A percentile compares a stretch with the other conserved stretches of the same genome.
These are phyloP conservation scores for Chironomus striatipennis DNA, from an alignment of 1,140 invertebrate genomes.

Conservation along the genomic window DNA sequence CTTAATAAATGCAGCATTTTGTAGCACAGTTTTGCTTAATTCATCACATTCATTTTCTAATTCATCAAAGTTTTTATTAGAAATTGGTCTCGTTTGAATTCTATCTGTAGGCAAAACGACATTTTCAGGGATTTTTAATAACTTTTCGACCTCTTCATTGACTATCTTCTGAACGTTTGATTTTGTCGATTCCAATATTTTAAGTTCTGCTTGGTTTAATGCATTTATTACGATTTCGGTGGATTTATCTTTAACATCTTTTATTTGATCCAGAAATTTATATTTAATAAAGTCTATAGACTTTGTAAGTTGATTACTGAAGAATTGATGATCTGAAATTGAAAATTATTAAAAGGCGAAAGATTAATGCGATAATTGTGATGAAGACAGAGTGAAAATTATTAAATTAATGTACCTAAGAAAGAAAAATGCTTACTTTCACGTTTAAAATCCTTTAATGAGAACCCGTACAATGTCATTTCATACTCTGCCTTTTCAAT, in stretches of 20 bases:
- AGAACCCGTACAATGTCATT: not conserved
- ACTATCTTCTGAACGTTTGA: not conserved
- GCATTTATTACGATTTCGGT: not conserved
- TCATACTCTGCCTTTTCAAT: not conserved
- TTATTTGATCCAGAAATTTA: not conserved
- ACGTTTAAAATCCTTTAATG: not conserved
- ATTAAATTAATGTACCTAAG: not conserved
- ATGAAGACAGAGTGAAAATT: too few relatives aligned
- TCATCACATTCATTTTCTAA: not conserved
- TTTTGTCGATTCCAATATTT: too few relatives aligned
- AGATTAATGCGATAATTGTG: too few relatives aligned
- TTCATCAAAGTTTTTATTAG: not conserved
- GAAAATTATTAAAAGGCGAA: too few relatives aligned
- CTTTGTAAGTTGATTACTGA: not conserved
- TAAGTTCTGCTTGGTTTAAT: not conserved
- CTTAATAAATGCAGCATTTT: not conserved
- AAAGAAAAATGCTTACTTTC: not conserved
- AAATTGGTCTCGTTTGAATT: not conserved
- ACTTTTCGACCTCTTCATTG: not conserved
- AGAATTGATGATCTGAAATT: not conserved
- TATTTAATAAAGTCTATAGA: not conserved
- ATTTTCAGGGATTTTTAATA: not conserved
- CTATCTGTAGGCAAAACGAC: not conserved
- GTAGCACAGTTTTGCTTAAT: not conserved
- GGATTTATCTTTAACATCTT: not conserved